Evolutionary conservation across 2,888 invertebrate genomes (phyloP), one percentile per base, ranked within the genome.

Genomic region (Drosophila neotestacea): DNA sequence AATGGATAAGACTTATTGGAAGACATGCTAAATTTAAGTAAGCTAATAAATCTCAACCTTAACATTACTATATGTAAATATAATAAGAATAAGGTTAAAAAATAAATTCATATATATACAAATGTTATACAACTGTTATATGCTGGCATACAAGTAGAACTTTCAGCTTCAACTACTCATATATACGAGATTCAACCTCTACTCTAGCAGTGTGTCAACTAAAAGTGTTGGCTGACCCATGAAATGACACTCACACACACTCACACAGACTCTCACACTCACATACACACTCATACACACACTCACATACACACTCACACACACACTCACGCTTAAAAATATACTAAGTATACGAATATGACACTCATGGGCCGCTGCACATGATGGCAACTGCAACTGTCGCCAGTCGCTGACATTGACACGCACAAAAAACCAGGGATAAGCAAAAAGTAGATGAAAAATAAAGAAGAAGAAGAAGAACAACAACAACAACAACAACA

Each of bases 361-460:
- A 42, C 61, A 70, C 67, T 67, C 70, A 56, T 70, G 67, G 59
- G 60, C 52, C 39, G 62, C 65, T 73, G 65, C 62, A 77, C 47
- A 44, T 78, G 78, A 73, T 50, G 34, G 65, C 74, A 46, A 68
- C 65, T 61, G 78, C 73, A 73, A 77, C 73, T 77, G 78, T 78
- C 78, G 54, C 72, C 61, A 48, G 71, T 58, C 39, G 64, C 61
- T 71, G 73, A 67, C 67, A 73, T 60, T 68, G 69, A 78, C 78
- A 77, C 62, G 61, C 62, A 55, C 51, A 38, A 58, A 56, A 47
- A 47, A 22, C 22, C 47, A 41, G 39, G 28, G 6, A 38, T 6
- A 32, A 27, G 3, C 6, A 22, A n/a, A n/a, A n/a, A 22, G 41
- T 9, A 50, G 9, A 30, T 41, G 47, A 32, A 46, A 42, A 48